Evolutionary conservation across 2,797 vertebrate genomes (phyloP), one percentile per base, ranked within the genome.

Genomic region (Scolopax rusticola): DNA sequence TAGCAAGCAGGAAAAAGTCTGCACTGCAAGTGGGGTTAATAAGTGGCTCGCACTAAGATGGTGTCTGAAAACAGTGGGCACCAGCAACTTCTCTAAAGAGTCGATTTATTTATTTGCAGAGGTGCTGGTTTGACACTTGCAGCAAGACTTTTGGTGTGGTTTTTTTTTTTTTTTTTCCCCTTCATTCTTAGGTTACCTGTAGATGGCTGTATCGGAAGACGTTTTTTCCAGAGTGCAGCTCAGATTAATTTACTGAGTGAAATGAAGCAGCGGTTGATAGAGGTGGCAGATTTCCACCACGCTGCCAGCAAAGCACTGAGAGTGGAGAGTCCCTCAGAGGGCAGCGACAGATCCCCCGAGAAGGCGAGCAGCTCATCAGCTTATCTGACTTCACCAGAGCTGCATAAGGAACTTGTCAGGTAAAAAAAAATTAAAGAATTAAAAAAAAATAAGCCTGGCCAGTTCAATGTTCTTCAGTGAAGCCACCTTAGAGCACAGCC

Each of bases 211-310:
- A 99, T 99, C 30, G 99, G 99, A 76, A 98, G 97, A 85, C 98
- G 98, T 53, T 99, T 99, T 97, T 99, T 99, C 97, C 99, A 99
- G 89, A 98, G 97, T 57, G 97, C 98, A 12, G 96, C 98, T 88
- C 99, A 99, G 12, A 23, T 96, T 8, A 93, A 53, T 86, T 97
- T 99, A 78, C 96, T 99, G 23, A 98, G 97, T 87, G 99, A 99
- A 76, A 98, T 99, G 97, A 99, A 98, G 87, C 98, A 98, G 65
- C 98, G 99, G 32, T 98, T 99, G 85, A 98, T 98, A 17, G 99
- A 99, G 88, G 98, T 99, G 81, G 99, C 99, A 1, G 99, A 99
- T 94, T 99, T 99, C 97, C 99, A 99, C 97, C 99, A 99, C 0
- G 97, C 98, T 61, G 99, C 99, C 65, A 99, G 99, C 94, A 99